Percentiles rank a stretch among this genome's conserved stretches.
These are phyloP conservation scores for Lethenteron camtschaticum DNA, from an alignment of 2,113 vertebrate species.

Conservation along the genomic window DNA sequence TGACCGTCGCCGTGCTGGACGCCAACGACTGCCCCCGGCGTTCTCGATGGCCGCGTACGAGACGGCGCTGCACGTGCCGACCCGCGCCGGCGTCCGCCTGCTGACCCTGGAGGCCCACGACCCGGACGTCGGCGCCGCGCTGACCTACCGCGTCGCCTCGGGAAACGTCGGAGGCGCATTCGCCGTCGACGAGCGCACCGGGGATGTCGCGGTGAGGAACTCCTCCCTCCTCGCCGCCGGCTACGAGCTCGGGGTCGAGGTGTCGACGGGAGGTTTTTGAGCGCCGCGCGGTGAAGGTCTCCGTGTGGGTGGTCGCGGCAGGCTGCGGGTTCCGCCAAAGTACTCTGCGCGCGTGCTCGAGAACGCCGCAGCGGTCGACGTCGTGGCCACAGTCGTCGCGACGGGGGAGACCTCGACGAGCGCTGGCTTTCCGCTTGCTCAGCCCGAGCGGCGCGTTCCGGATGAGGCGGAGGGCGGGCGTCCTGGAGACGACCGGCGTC, in stretches of 20 bases:
- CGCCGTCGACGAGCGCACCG: slow-evolving; percentile 42
- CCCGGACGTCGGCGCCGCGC: no score
- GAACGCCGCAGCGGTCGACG: slow-evolving; percentile 45
- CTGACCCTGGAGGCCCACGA: slow-evolving; percentile 30
- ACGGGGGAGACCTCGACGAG: slow-evolving; percentile 60
- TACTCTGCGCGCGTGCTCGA: slow-evolving; percentile 51
- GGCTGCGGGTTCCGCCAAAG: slow-evolving; percentile 56
- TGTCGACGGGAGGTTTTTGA: slow-evolving; percentile 66
- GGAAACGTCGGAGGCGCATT: slow-evolving; percentile 44
- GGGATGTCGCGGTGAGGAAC: slow-evolving; percentile 56
- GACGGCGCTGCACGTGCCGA: slow-evolving; percentile 51
- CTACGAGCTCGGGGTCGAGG: slow-evolving; percentile 50
- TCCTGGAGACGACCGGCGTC: slow-evolving; percentile 58
- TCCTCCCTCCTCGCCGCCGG: slow-evolving; percentile 64
- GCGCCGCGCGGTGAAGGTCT: slow-evolving; percentile 44
- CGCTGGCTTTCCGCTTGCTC: slow-evolving; percentile 59
- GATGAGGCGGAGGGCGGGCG: slow-evolving; percentile 64
- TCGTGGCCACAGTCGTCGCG: slow-evolving; percentile 56
- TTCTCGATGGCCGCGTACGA: slow-evolving; percentile 65
- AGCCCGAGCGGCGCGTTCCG: slow-evolving; percentile 67
- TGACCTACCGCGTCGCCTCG: slow-evolving; percentile 57
- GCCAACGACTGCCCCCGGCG: slow-evolving; percentile 74
- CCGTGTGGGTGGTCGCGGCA: slow-evolving; percentile 38
- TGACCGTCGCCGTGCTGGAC: slow-evolving; percentile 65
- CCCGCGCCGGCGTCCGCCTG: slow-evolving; percentile 57